Evolutionary conservation across 2,888 invertebrate genomes (phyloP), one percentile per base, ranked within the genome.

Genomic region (Ligdia adustata): DNA sequence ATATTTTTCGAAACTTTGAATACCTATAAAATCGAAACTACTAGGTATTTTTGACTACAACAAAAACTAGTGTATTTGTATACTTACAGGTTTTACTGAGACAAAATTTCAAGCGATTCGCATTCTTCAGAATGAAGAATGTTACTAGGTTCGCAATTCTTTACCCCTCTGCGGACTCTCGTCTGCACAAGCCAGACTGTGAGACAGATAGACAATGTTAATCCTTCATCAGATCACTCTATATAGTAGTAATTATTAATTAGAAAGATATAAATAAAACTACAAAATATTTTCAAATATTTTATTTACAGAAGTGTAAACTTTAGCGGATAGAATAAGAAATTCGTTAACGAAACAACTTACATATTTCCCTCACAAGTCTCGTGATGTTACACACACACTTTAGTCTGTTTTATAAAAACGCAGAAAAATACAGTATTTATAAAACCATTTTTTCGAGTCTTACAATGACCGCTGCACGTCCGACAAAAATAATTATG

Each of bases 241-340:
- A n/a, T n/a, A n/a, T n/a, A n/a, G n/a, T n/a, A n/a, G n/a, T n/a
- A n/a, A n/a, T n/a, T n/a, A n/a, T n/a, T n/a, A n/a, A n/a, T n/a
- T n/a, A n/a, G n/a, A n/a, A n/a, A n/a, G n/a, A n/a, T n/a, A n/a
- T n/a, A 51, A 54, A 58, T 50, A 52, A 53, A 64, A 62, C 35
- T 37, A 52, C 39, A 45, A 37, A 14, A 50, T 52, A 55, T 50
- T 68, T 69, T 66, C 63, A 64, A 68, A 69, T 69, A 61, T 74
- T 82, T 82, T 82, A 82, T 82, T 82, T 80, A 82, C 80, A 82
- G 72, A 78, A 75, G 66, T 81, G 78, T 78, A 82, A 78, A 82
- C 12, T 67, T 72, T 69, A 77, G 74, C 74, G 62, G 68, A 70
- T 66, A 70, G 64, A 72, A 62, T 69, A 70, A 72, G 59, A 60